A percentile compares a stretch with the other conserved stretches of the same genome.
Conservation (phyloP, 2,797 vertebrate species). For the Onychomys leucogaster region DNA sequence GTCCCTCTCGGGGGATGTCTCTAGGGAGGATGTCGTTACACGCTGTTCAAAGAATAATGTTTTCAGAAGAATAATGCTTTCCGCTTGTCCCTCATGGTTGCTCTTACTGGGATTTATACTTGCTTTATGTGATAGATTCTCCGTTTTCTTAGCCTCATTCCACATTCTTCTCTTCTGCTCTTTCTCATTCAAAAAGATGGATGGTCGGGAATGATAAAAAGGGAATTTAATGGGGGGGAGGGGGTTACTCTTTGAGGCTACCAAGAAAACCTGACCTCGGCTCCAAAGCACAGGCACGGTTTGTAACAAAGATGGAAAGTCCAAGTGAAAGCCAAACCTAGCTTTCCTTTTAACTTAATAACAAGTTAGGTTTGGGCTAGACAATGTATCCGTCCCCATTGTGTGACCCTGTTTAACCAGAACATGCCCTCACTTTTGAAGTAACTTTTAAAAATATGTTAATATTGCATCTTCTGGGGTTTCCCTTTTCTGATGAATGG, state of each 20-base stretch:
- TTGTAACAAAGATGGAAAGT: slow-evolving; percentile 50
- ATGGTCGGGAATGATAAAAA: slow-evolving; percentile 79
- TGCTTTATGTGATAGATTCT: slow-evolving; percentile 77
- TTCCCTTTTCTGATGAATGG: neutral
- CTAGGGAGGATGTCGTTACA: slow-evolving; percentile 78
- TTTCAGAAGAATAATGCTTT: slow-evolving; percentile 81
- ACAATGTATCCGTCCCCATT: neutral
- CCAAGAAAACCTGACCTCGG: slow-evolving; percentile 64
- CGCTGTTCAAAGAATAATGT: slow-evolving; percentile 77
- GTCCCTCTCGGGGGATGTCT: slow-evolving; percentile 31
- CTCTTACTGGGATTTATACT: slow-evolving; percentile 71
- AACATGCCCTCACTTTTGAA: slow-evolving; percentile 12
- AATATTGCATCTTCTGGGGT: neutral
- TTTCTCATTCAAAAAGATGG: slow-evolving; percentile 73
- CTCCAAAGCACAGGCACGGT: neutral
- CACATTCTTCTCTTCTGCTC: slow-evolving; percentile 60
- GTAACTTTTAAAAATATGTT: slow-evolving; percentile 21
- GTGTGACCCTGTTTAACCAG: neutral
- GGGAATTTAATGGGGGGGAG: neutral
- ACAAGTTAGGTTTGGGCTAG: neutral
- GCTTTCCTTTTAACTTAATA: neutral
- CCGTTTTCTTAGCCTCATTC: slow-evolving; percentile 70
- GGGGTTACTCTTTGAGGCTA: slow-evolving; percentile 57
- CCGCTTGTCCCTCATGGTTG: slow-evolving; percentile 69
- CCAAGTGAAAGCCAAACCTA: neutral